Conservation (phyloP, 2,797 vertebrate genomes). For the Danio kyathit region DNA sequence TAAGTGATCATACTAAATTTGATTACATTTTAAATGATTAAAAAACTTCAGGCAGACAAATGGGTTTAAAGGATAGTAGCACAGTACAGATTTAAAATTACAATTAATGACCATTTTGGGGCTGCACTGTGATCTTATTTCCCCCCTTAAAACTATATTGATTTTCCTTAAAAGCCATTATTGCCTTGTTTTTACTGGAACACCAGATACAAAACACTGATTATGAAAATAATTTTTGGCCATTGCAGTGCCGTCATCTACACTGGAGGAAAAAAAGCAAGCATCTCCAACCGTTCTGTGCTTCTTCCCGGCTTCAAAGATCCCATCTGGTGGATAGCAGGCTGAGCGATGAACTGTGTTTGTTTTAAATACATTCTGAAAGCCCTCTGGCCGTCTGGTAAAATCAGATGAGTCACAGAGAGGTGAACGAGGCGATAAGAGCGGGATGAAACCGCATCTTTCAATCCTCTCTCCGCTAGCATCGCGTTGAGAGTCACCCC, state of each 20-base stretch:
- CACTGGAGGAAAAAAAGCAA: constrained; percentile 12
- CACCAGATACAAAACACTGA: not conserved
- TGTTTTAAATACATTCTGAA: constrained; percentile 53
- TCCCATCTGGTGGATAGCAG: constrained; percentile 43
- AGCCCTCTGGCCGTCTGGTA: constrained; percentile 37
- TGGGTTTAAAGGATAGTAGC: no score
- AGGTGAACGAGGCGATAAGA: constrained; percentile 48
- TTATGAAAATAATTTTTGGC: not conserved
- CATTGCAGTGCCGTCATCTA: not conserved
- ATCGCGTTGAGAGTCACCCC: constrained; percentile 70
- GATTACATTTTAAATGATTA: no score
- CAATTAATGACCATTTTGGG: no score
- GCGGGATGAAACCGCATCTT: constrained; percentile 42
- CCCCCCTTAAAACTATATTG: not conserved
- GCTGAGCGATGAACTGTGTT: constrained; percentile 46
- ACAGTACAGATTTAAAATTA: no score
- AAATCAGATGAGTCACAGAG: constrained; percentile 56
- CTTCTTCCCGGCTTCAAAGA: constrained; percentile 21
- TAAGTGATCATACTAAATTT: no score
- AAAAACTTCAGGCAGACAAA: no score
- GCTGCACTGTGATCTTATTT: no score
- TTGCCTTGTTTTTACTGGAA: not conserved
- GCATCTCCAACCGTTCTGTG: constrained; percentile 3
- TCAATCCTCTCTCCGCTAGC: constrained; percentile 43
- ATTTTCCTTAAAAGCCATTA: not conserved